Base-by-base conservation (phyloP, 2,797 vertebrate genomes). In the Enteromius radiatus region DNA sequence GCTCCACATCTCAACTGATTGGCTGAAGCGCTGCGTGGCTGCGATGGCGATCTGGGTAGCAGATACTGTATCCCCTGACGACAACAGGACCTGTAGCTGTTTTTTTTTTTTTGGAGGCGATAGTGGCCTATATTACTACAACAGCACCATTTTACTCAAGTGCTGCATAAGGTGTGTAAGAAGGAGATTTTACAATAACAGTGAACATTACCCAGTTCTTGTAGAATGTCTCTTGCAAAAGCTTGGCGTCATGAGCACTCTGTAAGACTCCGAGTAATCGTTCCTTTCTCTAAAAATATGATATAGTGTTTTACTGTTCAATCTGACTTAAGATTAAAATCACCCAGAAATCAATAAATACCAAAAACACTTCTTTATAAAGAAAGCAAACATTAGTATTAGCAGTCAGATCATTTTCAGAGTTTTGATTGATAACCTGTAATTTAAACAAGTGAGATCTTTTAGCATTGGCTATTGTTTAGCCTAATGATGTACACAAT, bases 201-300 rank as follows among this genome's bases (percentile, higher is more conserved):
- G 21, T 38, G 4, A 14, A 41, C 95, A 94, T 88, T 93, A 99
- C 98, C 98, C 97, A 98, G 83, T 92, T 95, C 87, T 94, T 96
- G 85, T 97, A 98, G 79, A 95, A 95, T 59, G 85, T 78, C 91
- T 97, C 95, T 59, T 94, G 90, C 68, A 99, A 92, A 90, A 96
- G 88, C 6, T 52, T 91, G 12, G 91, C 91, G 31, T 96, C 93
- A 3, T 97, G 95, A 17, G 96, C 96, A 21, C 93, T 95, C 87
- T 82, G 92, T 85, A 97, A 92, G 19, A 94, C 94, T 78, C 74
- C 83, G 83, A 97, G 90, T 74, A 95, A 91, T 90, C 95, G 95
- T 88, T 95, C 88, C 87, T 93, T 92, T 88, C 97, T 97, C 98
- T 99, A 91, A 81, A 88, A 84, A 38, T 80, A 1, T 31, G n/a